phyloP scores from a whole-genome alignment of 2,113 vertebrate genomes.

The Bubalus kerabau region DNA sequence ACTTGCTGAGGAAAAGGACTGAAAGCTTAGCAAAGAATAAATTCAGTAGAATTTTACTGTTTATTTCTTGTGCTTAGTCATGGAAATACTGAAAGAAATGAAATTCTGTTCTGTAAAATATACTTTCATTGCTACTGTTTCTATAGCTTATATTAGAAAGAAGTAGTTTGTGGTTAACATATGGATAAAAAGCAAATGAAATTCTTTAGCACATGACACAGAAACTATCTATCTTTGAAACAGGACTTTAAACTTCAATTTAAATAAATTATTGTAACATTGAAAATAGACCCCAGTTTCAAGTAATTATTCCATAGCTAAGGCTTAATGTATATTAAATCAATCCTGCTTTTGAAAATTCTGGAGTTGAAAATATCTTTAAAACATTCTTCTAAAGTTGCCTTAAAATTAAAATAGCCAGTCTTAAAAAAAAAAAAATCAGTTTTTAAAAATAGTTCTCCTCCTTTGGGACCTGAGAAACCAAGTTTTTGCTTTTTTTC shows the following conservation, averaged over 20 bases:
- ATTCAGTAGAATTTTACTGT: not conserved
- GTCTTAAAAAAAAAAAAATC: constrained; percentile 8
- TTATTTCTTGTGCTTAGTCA: not conserved
- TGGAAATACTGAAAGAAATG: not conserved
- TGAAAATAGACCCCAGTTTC: not conserved
- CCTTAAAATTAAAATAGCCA: constrained; percentile 18
- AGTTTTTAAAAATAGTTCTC: not conserved
- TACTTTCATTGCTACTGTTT: not conserved
- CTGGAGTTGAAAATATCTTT: not conserved
- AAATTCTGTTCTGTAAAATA: not conserved
- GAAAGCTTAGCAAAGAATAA: not conserved
- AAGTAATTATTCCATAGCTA: not conserved
- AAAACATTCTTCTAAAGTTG: not conserved
- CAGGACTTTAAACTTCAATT: constrained; percentile 6
- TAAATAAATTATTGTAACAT: not conserved
- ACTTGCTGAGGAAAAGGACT: not conserved
- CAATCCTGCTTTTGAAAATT: not conserved
- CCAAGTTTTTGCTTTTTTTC: not conserved
- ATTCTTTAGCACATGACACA: not conserved
- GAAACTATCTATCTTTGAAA: constrained; percentile 6
- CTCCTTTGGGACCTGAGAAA: not conserved
- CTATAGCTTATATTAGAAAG: not conserved
- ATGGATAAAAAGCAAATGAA: not conserved
- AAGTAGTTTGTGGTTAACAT: not conserved
- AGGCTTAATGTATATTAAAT: not conserved